Evolutionary conservation across 2,797 vertebrate species (phyloP).

Genomic region (Sitta carolinensis): DNA sequence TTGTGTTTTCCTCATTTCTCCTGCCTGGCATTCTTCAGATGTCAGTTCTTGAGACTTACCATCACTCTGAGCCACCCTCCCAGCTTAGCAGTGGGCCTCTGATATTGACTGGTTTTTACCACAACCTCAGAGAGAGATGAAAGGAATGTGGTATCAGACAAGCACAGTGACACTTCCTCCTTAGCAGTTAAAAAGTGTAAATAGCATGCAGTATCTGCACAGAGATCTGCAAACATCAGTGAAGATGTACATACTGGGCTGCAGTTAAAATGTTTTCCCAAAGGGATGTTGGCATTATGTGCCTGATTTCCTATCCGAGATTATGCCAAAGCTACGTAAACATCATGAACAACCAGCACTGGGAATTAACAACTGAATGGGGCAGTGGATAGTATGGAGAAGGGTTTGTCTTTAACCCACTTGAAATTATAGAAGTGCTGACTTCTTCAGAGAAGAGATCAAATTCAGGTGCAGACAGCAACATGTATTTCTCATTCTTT

Average conservation of each 20-base stretch:
- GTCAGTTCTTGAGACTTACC: not conserved
- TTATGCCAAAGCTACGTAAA: accelerated
- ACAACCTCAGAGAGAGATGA: not conserved
- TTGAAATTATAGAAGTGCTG: not conserved
- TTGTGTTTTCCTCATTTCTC: not conserved
- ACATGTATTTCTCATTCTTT: not conserved
- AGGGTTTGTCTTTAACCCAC: not conserved
- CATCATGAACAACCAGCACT: not conserved
- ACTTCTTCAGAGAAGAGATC: not conserved
- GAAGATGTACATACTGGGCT: not conserved
- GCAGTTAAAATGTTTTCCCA: not conserved
- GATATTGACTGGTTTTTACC: not conserved
- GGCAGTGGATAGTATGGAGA: not conserved
- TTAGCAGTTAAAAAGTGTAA: not conserved
- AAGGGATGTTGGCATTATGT: not conserved
- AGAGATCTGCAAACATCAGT: not conserved
- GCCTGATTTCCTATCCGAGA: not conserved
- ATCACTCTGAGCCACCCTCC: not conserved
- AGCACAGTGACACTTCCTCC: not conserved
- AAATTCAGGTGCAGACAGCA: not conserved
- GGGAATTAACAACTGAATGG: not conserved
- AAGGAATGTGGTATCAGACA: not conserved
- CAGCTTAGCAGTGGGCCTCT: not conserved
- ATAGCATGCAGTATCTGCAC: not conserved
- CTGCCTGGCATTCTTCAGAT: not conserved